These are phyloP conservation scores for Meda fulgida DNA, from an alignment of 2,797 vertebrate species.

Conservation along the genomic window DNA sequence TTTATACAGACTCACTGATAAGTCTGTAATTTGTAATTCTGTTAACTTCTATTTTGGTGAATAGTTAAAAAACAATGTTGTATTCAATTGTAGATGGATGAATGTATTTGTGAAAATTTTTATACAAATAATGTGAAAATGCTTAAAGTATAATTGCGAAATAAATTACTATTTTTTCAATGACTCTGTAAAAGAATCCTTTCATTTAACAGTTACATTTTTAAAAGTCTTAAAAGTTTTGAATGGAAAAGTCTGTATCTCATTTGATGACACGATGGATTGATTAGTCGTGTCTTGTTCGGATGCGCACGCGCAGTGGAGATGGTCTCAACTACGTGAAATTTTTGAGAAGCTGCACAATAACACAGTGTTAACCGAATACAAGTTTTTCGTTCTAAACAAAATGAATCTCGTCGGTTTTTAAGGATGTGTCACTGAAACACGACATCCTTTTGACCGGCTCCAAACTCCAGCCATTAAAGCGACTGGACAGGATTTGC, in stretches of 20 bases:
- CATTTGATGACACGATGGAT: neutral
- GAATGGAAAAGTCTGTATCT: too few relatives aligned
- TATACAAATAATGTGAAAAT: neutral
- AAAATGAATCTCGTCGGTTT: neutral
- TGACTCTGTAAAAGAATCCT: neutral
- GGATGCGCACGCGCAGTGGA: neutral
- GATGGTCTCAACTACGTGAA: neutral
- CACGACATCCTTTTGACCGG: neutral
- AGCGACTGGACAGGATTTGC: neutral
- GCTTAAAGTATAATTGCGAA: neutral
- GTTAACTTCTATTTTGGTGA: neutral
- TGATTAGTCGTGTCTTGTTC: constrained; percentile 35
- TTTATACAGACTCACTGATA: neutral
- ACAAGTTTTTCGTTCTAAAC: neutral
- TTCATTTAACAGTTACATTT: neutral
- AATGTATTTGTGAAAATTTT: neutral
- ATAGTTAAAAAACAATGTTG: neutral
- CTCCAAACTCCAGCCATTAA: neutral
- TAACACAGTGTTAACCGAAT: neutral
- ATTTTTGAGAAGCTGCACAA: neutral
- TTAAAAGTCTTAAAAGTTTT: neutral
- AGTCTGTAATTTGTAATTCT: neutral
- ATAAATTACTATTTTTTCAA: neutral
- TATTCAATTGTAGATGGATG: neutral
- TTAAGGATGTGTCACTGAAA: neutral